Base-by-base conservation (phyloP, 2,888 invertebrate species). In the Bellardia pandia region DNA sequence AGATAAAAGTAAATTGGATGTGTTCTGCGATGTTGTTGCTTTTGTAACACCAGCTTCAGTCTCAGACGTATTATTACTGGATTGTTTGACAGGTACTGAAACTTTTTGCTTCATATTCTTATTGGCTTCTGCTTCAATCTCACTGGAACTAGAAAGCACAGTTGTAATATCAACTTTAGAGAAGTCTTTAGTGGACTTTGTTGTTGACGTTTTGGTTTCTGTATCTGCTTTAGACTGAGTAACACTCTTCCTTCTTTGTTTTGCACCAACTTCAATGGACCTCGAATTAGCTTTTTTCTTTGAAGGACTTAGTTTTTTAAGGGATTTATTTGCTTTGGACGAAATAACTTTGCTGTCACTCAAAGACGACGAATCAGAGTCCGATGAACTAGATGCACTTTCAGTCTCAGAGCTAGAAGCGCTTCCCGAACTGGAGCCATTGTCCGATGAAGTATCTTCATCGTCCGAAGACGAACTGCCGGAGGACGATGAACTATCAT, bases 211-310 rank as follows among this genome's bases (percentile, higher is more conserved):
- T 80, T 80, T 88, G 9, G 56, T 85, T 23, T 85, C 84, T 11
- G 62, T 37, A 2, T 87, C 75, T n/a, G 13, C 14, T 78, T 82
- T 81, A 3, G 78, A 56, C 9, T 89, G 89, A 42, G 89, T 89
- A 9, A 62, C 72, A 85, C 88, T 90, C 88, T 90, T 91, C 14
- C 91, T 84, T 2, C 92, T 89, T 60, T 93, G 91, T 72, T 92
- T 93, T 69, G 91, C 91, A 16, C 91, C 91, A 85, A 91, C 90
- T 81, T 93, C 92, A 9, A 91, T 86, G 16, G 92, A 91, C 1
- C 93, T 91, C 9, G 91, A 88, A 82, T 91, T 92, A 68, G 89
- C 90, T 88, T 93, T 92, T 83, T 92, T 92, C 79, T 92, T 93
- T 14, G 89, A 86, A 51, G 89, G 88, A 13, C 69, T 75, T 30